A percentile compares a stretch with the other conserved stretches of the same genome.
phyloP scores from a whole-genome alignment of 2,797 vertebrate species.

The Notolepis coatsorum region DNA sequence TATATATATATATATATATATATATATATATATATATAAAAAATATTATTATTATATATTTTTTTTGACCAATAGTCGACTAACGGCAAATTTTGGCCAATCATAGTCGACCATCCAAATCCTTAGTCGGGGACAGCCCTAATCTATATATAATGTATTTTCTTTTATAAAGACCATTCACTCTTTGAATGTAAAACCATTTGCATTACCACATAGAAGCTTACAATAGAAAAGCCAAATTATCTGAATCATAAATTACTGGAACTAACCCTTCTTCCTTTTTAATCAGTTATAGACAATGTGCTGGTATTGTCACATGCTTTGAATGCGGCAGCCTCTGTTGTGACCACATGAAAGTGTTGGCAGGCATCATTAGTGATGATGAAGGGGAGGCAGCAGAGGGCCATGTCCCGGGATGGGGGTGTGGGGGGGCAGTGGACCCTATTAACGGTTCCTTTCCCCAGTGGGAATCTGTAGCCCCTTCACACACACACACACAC shows the following conservation, averaged over 20 bases:
- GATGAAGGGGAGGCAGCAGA: background rate
- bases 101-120: too few relatives aligned
- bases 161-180: too few relatives aligned
- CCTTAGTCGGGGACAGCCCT: too few relatives aligned
- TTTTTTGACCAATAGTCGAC: too few relatives aligned
- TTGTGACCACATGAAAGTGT: slow-evolving; percentile 35
- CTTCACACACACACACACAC: too few relatives aligned
- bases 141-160: too few relatives aligned
- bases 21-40: too few relatives aligned
- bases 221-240: background rate
- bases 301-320: background rate
- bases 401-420: background rate
- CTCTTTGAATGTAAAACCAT: too few relatives aligned
- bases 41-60: too few relatives aligned
- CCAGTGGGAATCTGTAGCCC: slow-evolving; percentile 18
- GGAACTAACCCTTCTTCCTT: background rate
- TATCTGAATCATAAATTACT: background rate
- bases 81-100: too few relatives aligned
- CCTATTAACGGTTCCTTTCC: slow-evolving; percentile 36
- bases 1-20: too few relatives aligned
- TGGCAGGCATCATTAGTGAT: slow-evolving; percentile 32
- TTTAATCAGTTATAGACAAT: slow-evolving; percentile 18
- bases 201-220: too few relatives aligned
- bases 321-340: slow-evolving; percentile 1
- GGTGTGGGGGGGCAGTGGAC: background rate